Conservation (phyloP, 2,888 invertebrate species). For the Athetis lepigone region DNA sequence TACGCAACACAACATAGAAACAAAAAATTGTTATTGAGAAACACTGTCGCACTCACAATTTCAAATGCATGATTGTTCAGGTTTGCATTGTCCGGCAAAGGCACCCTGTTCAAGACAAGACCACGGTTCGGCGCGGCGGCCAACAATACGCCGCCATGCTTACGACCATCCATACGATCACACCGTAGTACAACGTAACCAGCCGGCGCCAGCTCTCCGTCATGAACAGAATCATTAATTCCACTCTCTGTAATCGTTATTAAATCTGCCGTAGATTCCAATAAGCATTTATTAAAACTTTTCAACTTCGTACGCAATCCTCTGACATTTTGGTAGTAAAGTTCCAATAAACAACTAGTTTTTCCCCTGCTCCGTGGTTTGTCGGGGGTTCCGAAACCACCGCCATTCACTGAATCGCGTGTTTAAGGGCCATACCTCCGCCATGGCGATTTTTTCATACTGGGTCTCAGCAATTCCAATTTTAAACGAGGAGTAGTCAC, state of each 20-base stretch:
- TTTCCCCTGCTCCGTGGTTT: slow-evolving; percentile 15
- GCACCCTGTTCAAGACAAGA: background rate
- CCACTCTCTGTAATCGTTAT: slow-evolving; percentile 32
- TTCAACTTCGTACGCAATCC: slow-evolving; percentile 3
- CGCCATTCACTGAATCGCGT: background rate
- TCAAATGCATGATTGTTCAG: background rate
- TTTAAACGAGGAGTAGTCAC: background rate
- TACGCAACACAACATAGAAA: background rate
- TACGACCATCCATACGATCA: background rate
- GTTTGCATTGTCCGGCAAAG: background rate
- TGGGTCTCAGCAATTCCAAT: background rate
- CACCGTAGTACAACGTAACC: background rate
- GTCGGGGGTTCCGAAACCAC: background rate
- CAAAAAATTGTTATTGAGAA: background rate
- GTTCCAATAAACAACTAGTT: slow-evolving; percentile 15
- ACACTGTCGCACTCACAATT: background rate
- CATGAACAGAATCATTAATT: no score
- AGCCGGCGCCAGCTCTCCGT: no score
- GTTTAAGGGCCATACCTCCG: slow-evolving; percentile 6
- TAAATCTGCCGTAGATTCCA: background rate
- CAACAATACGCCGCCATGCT: background rate
- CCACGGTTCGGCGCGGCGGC: background rate
- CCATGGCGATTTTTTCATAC: background rate
- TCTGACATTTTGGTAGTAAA: background rate
- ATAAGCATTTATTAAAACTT: background rate